Conservation (phyloP, 2,797 vertebrate species). For the Propithecus deckenii region DNA sequence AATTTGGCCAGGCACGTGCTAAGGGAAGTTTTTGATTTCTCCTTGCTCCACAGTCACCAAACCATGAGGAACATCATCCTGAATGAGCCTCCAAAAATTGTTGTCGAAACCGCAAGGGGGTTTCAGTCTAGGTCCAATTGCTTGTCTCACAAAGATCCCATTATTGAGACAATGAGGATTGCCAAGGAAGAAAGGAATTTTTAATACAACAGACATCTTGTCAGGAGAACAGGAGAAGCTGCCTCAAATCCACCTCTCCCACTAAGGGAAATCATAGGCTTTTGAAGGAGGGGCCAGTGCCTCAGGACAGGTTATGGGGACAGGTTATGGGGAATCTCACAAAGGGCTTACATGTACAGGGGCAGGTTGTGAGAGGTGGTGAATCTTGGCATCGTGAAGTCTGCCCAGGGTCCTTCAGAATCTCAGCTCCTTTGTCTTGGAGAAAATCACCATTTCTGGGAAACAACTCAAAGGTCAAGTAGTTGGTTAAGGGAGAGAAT, state of each 20-base stretch:
- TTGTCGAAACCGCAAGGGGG: not conserved
- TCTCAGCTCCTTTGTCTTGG: not conserved
- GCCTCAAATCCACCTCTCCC: not conserved
- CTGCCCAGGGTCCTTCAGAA: not conserved
- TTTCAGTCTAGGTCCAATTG: not conserved
- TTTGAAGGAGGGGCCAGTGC: not conserved
- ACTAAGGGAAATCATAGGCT: not conserved
- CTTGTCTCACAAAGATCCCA: not conserved
- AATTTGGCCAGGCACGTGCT: not conserved
- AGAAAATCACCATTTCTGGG: not conserved
- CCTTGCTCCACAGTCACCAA: not conserved
- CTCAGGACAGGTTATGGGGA: not conserved
- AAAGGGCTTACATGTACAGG: not conserved
- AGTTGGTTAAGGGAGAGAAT: not conserved
- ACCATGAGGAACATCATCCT: not conserved
- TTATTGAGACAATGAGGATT: not conserved
- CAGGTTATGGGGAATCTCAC: not conserved
- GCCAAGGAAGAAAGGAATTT: not conserved
- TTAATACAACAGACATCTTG: not conserved
- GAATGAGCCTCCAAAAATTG: not conserved
- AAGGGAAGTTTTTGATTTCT: not conserved
- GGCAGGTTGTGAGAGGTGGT: too few relatives aligned
- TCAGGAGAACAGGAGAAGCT: not conserved
- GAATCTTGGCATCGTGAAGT: not conserved
- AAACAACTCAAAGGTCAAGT: not conserved